These are phyloP conservation scores for Idaea biselata DNA, from an alignment of 2,888 invertebrate genomes.

Conservation along the genomic window DNA sequence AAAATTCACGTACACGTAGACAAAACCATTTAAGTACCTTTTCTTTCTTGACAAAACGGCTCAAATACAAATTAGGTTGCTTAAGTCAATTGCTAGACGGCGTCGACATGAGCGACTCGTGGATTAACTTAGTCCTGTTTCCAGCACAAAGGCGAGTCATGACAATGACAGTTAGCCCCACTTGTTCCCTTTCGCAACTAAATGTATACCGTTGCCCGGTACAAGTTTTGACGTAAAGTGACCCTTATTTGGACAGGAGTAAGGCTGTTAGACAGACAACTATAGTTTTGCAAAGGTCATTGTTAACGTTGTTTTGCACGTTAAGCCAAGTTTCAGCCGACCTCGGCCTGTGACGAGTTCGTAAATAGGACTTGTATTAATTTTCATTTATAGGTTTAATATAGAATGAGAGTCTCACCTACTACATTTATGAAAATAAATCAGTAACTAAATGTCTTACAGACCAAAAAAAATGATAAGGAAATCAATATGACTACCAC, in stretches of 20 bases:
- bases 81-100: conserved; percentile 45
- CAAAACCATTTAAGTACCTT: neutral
- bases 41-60: conserved; percentile 24
- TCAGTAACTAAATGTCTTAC: no score
- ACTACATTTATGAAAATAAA: no score
- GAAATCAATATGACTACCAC: no score
- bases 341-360: conserved; percentile 51
- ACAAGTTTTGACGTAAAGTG: conserved; percentile 20
- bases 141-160: conserved; percentile 54
- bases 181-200: conserved; percentile 45
- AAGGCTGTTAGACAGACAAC: conserved; percentile 14
- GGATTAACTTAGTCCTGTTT: conserved; percentile 56
- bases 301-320: conserved; percentile 36
- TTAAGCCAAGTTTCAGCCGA: conserved; percentile 56
- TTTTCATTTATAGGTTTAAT: conserved; percentile 23
- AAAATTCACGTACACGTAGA: neutral
- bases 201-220: conserved; percentile 22
- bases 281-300: conserved; percentile 7
- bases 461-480: no score
- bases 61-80: conserved; percentile 42
- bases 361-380: conserved; percentile 50
- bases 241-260: conserved; percentile 17
- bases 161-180: conserved; percentile 64
- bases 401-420: neutral
- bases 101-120: conserved; percentile 40